Base-by-base conservation (phyloP, 2,888 invertebrate genomes). In the Latheticus oryzae region DNA sequence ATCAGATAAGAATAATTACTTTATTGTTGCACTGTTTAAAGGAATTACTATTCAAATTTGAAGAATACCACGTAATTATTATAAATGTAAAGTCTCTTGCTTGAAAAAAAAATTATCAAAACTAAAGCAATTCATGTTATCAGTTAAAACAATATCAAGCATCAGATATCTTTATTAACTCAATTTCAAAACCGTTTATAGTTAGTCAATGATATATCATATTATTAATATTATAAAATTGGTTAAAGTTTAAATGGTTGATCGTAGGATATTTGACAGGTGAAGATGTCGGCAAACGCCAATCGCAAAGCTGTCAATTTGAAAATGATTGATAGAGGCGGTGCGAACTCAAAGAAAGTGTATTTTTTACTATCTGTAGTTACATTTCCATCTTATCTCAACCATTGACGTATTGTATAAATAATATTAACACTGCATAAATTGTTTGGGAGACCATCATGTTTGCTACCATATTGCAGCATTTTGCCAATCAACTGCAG, bases 211-310 rank as follows among this genome's bases (percentile, higher is more conserved):
- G 24, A 35, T 21, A 37, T 45, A 13, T 15, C 16, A 5, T n/a
- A 13, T 21, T 9, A 8, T 4, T n/a, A n/a, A n/a, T n/a, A n/a
- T n/a, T 5, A 32, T 9, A 42, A 16, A 8, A 5, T 23, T 45
- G 11, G 3, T 16, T 19, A 2, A 43, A 30, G 38, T 45, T 52
- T 35, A 7, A 35, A 30, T 60, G 58, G 60, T 26, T 48, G 42
- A 55, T 45, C 60, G 48, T 52, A 55, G 13, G 24, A 58, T 65
- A 62, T 71, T 66, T 70, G 73, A 73, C 75, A 75, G 75, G 73
- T 74, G 74, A 75, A 73, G 71, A 74, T 73, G 75, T 75, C 76
- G 76, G 75, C 71, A 72, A 68, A 60, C 63, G 70, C 72, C 73
- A 75, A 74, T 67, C 69, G 61, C 67, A 66, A 71, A 66, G 64